Evolutionary conservation across 2,113 vertebrate genomes (phyloP).

Genomic region (Pseudopodoces humilis): DNA sequence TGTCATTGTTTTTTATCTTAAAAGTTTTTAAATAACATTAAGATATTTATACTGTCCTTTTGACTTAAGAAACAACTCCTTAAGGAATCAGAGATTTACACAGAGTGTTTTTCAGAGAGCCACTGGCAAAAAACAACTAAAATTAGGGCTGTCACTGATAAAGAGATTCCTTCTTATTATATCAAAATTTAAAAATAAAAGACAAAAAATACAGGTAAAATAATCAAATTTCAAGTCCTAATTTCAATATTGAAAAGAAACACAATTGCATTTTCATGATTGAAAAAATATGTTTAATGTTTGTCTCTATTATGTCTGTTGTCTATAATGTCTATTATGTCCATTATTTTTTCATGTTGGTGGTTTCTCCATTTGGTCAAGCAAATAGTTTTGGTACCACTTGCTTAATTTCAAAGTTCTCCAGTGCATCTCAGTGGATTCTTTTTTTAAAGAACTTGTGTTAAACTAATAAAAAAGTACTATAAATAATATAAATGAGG

Average conservation of each 20-base stretch:
- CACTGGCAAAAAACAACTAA: neutral
- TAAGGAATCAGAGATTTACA: neutral
- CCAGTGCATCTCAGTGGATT: neutral
- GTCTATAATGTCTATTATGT: neutral
- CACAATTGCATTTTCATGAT: neutral
- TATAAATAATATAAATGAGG: slow-evolving; percentile 37
- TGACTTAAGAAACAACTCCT: neutral
- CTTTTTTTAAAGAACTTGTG: neutral
- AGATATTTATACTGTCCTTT: neutral
- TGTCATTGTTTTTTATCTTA: neutral
- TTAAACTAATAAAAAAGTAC: slow-evolving; percentile 38
- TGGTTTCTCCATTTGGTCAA: neutral
- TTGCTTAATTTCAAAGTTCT: neutral
- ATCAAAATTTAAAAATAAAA: neutral
- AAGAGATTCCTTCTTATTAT: neutral
- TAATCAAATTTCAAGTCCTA: neutral
- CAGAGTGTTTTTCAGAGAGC: neutral
- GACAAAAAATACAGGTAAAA: neutral
- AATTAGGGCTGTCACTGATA: neutral
- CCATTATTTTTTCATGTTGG: neutral
- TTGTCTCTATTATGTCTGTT: neutral
- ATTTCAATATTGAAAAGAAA: neutral
- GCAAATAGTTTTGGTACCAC: neutral
- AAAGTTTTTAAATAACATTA: neutral
- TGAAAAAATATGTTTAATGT: neutral